A percentile compares a stretch with the other conserved stretches of the same genome.
These are phyloP conservation scores for Calypte anna DNA, from an alignment of 2,113 vertebrate genomes.

Conservation along the genomic window DNA sequence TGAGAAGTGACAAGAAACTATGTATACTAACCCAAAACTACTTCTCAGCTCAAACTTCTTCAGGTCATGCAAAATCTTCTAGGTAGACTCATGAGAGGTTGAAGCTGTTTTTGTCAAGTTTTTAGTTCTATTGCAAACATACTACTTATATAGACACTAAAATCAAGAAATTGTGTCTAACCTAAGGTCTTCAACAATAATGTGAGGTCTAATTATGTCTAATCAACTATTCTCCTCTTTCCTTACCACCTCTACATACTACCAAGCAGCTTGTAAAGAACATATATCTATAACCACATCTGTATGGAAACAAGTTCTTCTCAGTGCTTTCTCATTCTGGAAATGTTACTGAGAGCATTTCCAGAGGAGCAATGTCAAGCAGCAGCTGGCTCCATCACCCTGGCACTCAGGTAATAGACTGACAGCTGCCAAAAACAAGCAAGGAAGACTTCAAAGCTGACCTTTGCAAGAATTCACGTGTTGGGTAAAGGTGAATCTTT, in stretches of 20 bases:
- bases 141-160: background rate
- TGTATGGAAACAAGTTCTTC: background rate
- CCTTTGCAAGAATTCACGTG: background rate
- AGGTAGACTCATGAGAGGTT: background rate
- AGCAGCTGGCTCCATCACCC: background rate
- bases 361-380: background rate
- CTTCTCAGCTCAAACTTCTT: background rate
- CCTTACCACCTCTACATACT: background rate
- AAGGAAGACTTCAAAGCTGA: background rate
- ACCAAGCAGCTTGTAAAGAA: background rate
- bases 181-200: background rate
- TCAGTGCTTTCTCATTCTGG: background rate
- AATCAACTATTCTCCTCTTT: background rate
- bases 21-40: background rate
- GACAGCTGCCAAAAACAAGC: background rate
- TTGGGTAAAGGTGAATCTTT: slow-evolving; percentile 16
- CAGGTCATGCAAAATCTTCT: rapidly evolving
- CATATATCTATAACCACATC: background rate
- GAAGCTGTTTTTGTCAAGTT: background rate
- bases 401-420: background rate
- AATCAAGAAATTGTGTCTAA: background rate
- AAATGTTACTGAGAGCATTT: background rate
- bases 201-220: background rate
- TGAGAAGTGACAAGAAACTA: background rate
- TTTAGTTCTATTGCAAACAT: background rate